A percentile compares a stretch with the other conserved stretches of the same genome.
Evolutionary conservation across 2,797 vertebrate genomes (phyloP).

Genomic region (Linurgus olivaceus): DNA sequence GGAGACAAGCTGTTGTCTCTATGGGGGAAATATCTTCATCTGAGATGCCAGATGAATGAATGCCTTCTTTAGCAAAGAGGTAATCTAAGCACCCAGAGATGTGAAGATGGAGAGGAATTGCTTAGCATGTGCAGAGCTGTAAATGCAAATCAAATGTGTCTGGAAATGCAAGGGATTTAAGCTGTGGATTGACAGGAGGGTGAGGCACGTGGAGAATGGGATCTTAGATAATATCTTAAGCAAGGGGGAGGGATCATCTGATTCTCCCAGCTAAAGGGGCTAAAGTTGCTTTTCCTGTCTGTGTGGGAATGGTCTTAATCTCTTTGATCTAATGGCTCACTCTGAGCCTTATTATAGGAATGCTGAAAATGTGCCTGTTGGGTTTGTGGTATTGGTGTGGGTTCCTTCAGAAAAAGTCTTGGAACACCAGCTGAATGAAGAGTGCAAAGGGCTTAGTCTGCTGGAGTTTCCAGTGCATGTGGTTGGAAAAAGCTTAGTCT

Average conservation of each 20-base stretch:
- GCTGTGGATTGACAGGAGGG: background rate
- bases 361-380: background rate
- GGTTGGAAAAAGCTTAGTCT: background rate
- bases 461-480: background rate
- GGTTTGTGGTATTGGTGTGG: background rate
- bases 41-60: background rate
- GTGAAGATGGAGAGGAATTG: background rate
- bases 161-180: background rate
- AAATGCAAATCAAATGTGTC: background rate
- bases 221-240: background rate
- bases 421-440: background rate
- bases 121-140: background rate
- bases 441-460: background rate
- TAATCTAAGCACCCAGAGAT: background rate
- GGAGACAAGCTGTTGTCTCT: background rate
- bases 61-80: background rate
- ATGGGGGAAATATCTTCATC: background rate
- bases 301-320: background rate
- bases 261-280: background rate
- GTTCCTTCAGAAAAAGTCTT: background rate
- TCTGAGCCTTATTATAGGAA: background rate
- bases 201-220: background rate
- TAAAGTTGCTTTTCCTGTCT: conserved; percentile 10
- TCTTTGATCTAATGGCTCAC: background rate
- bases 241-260: background rate